Percentiles rank a stretch among this genome's conserved stretches.
Conservation (phyloP, 2,113 vertebrate species). For the Megaceryle maxima region DNA sequence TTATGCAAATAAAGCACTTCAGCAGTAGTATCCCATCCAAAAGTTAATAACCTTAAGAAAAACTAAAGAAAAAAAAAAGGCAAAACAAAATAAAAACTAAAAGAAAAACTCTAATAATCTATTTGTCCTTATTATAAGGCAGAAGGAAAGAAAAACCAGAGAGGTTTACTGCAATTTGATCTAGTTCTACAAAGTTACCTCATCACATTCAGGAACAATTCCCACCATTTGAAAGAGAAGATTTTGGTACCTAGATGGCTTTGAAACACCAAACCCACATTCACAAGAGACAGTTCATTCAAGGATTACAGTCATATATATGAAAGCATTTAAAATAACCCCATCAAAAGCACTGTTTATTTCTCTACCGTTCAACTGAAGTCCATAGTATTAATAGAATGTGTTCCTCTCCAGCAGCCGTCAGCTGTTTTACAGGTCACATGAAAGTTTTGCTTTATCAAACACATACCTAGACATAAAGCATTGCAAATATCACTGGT, state of each 20-base stretch:
- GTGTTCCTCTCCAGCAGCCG: background rate
- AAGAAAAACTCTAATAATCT: background rate
- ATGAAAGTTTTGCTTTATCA: background rate
- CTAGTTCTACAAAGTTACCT: background rate
- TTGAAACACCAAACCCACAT: background rate
- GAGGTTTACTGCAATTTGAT: background rate
- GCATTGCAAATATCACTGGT: background rate
- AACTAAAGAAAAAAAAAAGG: background rate
- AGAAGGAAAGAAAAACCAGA: background rate
- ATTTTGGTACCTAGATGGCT: background rate
- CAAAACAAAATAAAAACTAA: too few relatives aligned
- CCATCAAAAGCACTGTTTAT: background rate
- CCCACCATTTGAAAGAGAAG: background rate
- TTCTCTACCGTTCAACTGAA: background rate
- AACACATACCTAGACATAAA: background rate
- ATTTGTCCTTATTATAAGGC: background rate
- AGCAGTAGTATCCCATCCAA: slow-evolving; percentile 11
- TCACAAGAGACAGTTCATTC: background rate
- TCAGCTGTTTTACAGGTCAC: background rate
- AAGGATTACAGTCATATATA: background rate
- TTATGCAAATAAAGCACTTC: slow-evolving; percentile 50
- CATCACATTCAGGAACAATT: background rate
- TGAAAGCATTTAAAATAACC: background rate
- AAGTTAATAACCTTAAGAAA: background rate
- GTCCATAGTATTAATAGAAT: background rate